phyloP scores from a whole-genome alignment of 2,113 vertebrate genomes.

The Mormyrus lacerda region DNA sequence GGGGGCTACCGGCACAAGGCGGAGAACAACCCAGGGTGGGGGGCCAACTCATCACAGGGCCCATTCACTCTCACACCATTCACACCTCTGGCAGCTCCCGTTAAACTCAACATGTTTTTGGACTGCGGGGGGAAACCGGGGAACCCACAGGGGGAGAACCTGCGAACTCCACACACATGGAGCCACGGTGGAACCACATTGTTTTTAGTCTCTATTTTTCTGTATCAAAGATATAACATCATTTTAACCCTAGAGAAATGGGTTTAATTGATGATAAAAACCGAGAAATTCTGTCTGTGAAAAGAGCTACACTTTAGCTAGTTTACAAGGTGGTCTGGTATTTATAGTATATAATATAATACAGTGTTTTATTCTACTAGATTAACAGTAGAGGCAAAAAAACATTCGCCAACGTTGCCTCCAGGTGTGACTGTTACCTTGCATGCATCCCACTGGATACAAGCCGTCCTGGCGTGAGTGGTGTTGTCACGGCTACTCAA shows the following conservation, averaged over 20 bases:
- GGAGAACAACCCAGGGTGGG: not conserved
- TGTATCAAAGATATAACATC: not conserved
- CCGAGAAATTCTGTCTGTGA: not conserved
- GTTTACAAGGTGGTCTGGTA: not conserved
- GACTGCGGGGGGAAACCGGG: not conserved
- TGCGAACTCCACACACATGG: not conserved
- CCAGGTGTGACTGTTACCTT: not conserved
- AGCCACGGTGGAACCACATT: not conserved
- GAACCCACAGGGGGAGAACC: not conserved
- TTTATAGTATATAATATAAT: not conserved
- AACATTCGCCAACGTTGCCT: not conserved
- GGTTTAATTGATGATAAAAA: not conserved
- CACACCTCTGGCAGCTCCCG: not conserved
- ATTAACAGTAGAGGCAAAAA: not conserved
- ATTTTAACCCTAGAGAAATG: not conserved
- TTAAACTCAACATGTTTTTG: not conserved
- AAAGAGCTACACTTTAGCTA: not conserved
- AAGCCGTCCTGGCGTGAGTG: not conserved
- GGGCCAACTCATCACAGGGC: not conserved
- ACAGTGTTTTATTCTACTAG: not conserved
- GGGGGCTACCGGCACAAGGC: not conserved
- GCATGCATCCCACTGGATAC: not conserved
- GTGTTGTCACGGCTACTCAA: not conserved
- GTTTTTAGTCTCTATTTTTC: not conserved
- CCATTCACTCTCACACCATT: not conserved